phyloP scores from a whole-genome alignment of 2,797 vertebrate genomes.

The Serranus cabrilla region DNA sequence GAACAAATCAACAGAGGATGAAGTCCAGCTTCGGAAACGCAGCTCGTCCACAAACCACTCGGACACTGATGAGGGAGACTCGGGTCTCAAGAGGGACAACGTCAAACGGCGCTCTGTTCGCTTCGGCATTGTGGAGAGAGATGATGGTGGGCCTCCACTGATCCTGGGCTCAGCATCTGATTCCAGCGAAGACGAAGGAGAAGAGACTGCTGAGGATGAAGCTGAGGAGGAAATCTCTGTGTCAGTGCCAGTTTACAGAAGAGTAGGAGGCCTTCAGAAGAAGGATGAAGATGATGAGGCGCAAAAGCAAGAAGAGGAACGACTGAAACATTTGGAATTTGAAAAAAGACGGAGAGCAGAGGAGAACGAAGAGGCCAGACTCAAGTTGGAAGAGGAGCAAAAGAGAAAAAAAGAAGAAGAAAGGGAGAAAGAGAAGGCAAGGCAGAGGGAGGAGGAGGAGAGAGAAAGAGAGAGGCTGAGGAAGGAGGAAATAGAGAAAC shows the following conservation, averaged over 20 bases:
- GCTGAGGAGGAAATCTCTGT: constrained; percentile 15
- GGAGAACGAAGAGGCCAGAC: constrained; percentile 37
- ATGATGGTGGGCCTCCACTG: constrained; percentile 66
- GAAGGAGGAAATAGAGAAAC: background rate
- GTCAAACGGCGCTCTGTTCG: constrained; percentile 77
- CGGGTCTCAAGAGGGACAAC: constrained; percentile 71
- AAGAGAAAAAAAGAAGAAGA: constrained; percentile 35
- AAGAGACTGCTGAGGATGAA: constrained; percentile 33
- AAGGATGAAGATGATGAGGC: constrained; percentile 14
- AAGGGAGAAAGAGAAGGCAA: constrained; percentile 43
- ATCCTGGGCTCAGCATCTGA: constrained; percentile 66
- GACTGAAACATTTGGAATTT: constrained; percentile 55
- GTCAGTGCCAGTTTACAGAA: constrained; percentile 43
- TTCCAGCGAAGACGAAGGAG: constrained; percentile 62
- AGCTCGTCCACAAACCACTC: constrained; percentile 62
- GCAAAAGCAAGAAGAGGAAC: constrained; percentile 50
- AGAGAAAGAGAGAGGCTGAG: background rate
- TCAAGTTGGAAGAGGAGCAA: constrained; percentile 44
- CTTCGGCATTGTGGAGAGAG: constrained; percentile 69
- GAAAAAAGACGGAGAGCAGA: constrained; percentile 56
- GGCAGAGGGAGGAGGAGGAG: constrained; percentile 35
- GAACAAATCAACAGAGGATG: constrained; percentile 11
- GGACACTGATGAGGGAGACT: constrained; percentile 67
- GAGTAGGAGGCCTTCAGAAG: constrained; percentile 42
- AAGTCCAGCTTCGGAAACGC: background rate